A percentile compares a stretch with the other conserved stretches of the same genome.
Evolutionary conservation across 2,888 invertebrate genomes (phyloP).

Genomic region (Tethea ocularis): DNA sequence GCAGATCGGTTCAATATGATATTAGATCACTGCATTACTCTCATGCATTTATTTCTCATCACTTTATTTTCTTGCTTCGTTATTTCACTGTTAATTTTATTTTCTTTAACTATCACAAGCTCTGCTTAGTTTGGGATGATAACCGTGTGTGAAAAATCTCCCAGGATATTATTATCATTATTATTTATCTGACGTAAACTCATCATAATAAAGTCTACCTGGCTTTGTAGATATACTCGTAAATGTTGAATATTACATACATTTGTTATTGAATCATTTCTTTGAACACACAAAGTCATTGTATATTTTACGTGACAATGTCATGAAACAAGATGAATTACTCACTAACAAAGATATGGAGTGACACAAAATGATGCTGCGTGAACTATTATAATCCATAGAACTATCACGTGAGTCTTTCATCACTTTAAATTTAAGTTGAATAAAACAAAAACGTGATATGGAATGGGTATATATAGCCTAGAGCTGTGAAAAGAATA

Average conservation of each 20-base stretch:
- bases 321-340: neutral
- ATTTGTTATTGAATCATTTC: neutral
- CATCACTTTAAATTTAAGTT: neutral
- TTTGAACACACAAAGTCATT: neutral
- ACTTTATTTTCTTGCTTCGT: neutral
- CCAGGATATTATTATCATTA: too few relatives aligned
- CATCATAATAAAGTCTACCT: too few relatives aligned
- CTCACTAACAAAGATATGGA: neutral
- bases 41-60: neutral
- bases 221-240: conserved; percentile 2
- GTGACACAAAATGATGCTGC: neutral
- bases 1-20: neutral
- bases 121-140: too few relatives aligned
- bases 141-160: too few relatives aligned
- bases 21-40: neutral
- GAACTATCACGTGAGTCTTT: too few relatives aligned
- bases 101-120: too few relatives aligned
- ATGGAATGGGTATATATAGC: neutral
- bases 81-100: neutral
- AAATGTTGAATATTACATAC: neutral
- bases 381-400: too few relatives aligned
- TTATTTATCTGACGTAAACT: conserved; percentile 2
- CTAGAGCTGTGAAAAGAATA: neutral
- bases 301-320: conserved; percentile 1
- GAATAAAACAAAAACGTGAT: neutral